phyloP scores from a whole-genome alignment of 2,797 vertebrate species.

The Dipus sagitta region DNA sequence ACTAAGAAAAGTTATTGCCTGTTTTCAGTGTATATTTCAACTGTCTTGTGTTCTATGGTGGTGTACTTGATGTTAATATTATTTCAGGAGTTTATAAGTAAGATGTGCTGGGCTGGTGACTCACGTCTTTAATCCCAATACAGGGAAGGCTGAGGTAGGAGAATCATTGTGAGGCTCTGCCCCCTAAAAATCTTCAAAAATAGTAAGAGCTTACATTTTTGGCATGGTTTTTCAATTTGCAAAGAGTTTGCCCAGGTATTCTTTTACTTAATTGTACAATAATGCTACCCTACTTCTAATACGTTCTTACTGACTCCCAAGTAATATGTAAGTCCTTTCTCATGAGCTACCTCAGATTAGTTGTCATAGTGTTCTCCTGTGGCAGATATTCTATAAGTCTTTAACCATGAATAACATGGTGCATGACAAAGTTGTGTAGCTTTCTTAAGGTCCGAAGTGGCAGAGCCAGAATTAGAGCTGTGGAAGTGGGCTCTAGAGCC shows the following conservation, averaged over 20 bases:
- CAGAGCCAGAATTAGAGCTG: not conserved
- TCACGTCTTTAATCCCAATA: too few species aligned
- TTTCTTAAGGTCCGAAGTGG: not conserved
- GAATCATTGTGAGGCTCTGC: too few species aligned
- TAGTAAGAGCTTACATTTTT: not conserved
- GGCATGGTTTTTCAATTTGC: not conserved
- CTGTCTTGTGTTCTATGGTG: not conserved
- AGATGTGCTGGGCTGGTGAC: not conserved
- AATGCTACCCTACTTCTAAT: not conserved
- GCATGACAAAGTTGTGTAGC: not conserved
- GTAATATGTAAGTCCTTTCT: not conserved
- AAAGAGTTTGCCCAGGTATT: not conserved
- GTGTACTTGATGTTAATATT: not conserved
- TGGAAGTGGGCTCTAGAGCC: not conserved
- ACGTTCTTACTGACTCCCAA: not conserved
- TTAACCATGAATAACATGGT: slow-evolving; percentile 41
- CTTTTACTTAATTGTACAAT: not conserved
- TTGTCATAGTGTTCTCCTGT: not conserved
- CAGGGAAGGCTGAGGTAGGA: too few species aligned
- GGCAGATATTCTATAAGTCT: not conserved
- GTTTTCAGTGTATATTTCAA: not conserved
- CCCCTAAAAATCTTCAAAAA: too few species aligned
- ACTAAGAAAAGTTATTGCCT: not conserved
- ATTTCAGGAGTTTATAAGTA: not conserved
- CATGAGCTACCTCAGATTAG: not conserved